Evolutionary conservation across 92 coral and sea anemone species (phyloP).

Genomic region (Epizoanthus ramosus): DNA sequence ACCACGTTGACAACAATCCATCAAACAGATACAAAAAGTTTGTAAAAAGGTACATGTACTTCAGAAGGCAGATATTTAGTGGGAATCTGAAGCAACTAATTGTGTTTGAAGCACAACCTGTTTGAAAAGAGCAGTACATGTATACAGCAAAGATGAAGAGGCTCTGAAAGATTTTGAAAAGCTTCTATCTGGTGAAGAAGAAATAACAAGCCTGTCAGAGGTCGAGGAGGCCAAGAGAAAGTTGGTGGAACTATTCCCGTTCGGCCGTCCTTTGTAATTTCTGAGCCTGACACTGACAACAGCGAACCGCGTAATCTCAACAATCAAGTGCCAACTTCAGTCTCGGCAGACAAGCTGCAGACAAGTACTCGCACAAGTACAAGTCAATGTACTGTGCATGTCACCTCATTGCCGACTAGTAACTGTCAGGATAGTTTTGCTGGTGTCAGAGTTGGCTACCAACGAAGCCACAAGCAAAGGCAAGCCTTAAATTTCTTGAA

Average conservation of each 20-base stretch:
- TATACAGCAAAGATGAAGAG: background rate
- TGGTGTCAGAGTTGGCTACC: background rate
- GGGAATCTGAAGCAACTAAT: background rate
- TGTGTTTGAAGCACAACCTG: background rate
- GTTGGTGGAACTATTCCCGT: slow-evolving; percentile 1
- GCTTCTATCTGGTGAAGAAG: background rate
- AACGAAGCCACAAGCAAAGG: background rate
- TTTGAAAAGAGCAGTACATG: slow-evolving; percentile 1
- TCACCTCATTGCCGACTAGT: background rate
- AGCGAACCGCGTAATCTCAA: background rate
- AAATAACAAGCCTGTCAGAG: slow-evolving; percentile 14
- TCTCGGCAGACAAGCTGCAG: background rate
- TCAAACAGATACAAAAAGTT: background rate
- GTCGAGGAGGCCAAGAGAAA: background rate
- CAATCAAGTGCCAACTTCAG: slow-evolving; percentile 7
- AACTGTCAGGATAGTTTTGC: slow-evolving; percentile 11
- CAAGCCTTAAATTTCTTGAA: slow-evolving; percentile 18
- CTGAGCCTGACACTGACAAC: background rate
- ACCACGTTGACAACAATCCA: background rate
- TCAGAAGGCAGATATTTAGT: background rate
- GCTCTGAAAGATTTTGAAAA: slow-evolving; percentile 13
- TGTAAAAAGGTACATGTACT: slow-evolving; percentile 1
- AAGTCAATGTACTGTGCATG: slow-evolving; percentile 12
- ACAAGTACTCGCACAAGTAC: background rate
- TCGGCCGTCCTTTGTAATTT: slow-evolving; percentile 13